These are phyloP conservation scores for Limnodromus scolopaceus DNA, from an alignment of 2,797 vertebrate genomes.

Conservation along the genomic window DNA sequence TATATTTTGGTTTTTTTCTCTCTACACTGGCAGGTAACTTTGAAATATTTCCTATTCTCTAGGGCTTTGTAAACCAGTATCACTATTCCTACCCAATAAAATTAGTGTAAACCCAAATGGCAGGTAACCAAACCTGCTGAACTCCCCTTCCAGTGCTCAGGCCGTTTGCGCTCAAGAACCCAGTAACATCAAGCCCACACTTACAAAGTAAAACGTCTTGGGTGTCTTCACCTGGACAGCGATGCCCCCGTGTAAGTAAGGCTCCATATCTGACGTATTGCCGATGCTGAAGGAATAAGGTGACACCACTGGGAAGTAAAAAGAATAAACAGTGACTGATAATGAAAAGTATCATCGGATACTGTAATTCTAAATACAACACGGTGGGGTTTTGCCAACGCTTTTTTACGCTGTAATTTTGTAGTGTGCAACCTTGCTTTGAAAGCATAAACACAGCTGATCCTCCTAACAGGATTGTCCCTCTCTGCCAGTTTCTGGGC, in stretches of 20 bases:
- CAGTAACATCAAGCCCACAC: constrained; percentile 61
- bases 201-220: constrained; percentile 91
- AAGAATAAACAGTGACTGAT: not conserved
- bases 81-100: not conserved
- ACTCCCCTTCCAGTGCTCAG: not conserved
- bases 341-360: not conserved
- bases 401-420: not conserved
- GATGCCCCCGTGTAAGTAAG: constrained; percentile 93
- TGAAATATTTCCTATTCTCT: not conserved
- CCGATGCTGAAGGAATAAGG: constrained; percentile 93
- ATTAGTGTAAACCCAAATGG: not conserved
- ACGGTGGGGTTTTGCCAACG: not conserved
- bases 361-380: not conserved
- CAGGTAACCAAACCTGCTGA: not conserved
- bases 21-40: not conserved
- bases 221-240: constrained; percentile 90
- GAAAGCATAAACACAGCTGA: not conserved
- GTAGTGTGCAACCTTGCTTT: not conserved
- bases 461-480: not conserved
- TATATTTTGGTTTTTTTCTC: not conserved
- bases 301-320: constrained; percentile 85
- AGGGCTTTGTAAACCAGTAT: not conserved
- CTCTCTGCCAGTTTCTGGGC: not conserved
- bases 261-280: constrained; percentile 88
- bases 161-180: rapidly evolving